These are phyloP conservation scores for Piezodorus guildinii DNA, from an alignment of 1,140 invertebrate genomes.

Conservation along the genomic window DNA sequence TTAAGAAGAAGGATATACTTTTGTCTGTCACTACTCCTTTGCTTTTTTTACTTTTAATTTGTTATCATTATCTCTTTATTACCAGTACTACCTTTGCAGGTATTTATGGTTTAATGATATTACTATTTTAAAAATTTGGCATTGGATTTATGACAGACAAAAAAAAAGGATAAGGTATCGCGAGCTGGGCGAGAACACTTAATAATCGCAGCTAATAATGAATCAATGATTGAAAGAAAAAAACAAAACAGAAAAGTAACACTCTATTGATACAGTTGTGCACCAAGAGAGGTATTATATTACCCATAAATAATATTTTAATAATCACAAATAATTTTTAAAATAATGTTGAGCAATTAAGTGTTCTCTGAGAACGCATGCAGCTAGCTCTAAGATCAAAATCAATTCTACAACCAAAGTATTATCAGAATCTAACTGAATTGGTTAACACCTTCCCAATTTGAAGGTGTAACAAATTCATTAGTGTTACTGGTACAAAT, in stretches of 20 bases:
- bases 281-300: neutral
- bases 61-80: no score
- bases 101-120: no score
- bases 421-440: neutral
- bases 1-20: neutral
- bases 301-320: neutral
- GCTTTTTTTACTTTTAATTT: neutral
- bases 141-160: neutral
- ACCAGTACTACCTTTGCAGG: no score
- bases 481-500: no score
- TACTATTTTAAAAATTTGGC: no score
- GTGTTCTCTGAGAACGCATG: neutral
- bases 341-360: neutral
- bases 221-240: neutral
- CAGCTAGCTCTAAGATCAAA: slow-evolving; percentile 3
- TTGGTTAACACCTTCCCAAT: neutral
- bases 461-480: no score
- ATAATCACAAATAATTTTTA: neutral
- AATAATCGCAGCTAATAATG: neutral
- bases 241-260: neutral
- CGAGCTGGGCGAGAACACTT: slow-evolving; percentile 3
- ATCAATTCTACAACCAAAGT: neutral
- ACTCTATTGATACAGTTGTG: slow-evolving; percentile 4
- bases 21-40: neutral
- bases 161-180: neutral